Evolutionary conservation across 2,797 vertebrate genomes (phyloP).

Genomic region (Myotis daubentonii): DNA sequence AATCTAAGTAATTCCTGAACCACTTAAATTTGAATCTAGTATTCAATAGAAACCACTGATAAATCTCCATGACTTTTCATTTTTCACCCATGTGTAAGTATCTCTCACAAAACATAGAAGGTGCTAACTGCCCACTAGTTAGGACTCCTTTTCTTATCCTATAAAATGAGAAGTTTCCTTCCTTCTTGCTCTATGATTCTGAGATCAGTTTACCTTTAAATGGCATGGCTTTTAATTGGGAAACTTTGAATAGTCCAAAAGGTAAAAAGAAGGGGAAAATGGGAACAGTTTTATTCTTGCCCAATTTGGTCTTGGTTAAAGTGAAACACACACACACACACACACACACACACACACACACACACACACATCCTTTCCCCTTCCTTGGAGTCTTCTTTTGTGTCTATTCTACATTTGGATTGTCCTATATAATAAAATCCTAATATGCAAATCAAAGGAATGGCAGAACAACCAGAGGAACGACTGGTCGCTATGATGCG

Average conservation of each 20-base stretch:
- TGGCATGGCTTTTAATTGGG: not conserved
- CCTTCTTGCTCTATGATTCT: not conserved
- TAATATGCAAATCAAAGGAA: no score
- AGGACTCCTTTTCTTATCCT: not conserved
- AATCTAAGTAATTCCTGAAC: not conserved
- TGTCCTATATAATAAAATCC: no score
- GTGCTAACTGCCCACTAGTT: not conserved
- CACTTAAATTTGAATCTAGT: not conserved
- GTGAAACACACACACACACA: not conserved
- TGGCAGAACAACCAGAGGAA: no score
- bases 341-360: not conserved
- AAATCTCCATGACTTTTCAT: not conserved
- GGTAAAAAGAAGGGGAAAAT: not conserved
- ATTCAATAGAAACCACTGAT: not conserved
- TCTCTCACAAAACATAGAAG: not conserved
- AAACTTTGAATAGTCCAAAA: not conserved
- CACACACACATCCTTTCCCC: not conserved
- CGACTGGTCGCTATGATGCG: no score
- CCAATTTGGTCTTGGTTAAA: not conserved
- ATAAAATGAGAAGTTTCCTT: not conserved
- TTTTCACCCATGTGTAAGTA: not conserved
- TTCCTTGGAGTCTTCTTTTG: not conserved
- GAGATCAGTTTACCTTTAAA: not conserved
- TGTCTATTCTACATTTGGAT: not conserved
- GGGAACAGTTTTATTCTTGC: not conserved